A percentile compares a stretch with the other conserved stretches of the same genome.
phyloP scores from a whole-genome alignment of 2,888 invertebrate genomes.

The Cryptus armator region DNA sequence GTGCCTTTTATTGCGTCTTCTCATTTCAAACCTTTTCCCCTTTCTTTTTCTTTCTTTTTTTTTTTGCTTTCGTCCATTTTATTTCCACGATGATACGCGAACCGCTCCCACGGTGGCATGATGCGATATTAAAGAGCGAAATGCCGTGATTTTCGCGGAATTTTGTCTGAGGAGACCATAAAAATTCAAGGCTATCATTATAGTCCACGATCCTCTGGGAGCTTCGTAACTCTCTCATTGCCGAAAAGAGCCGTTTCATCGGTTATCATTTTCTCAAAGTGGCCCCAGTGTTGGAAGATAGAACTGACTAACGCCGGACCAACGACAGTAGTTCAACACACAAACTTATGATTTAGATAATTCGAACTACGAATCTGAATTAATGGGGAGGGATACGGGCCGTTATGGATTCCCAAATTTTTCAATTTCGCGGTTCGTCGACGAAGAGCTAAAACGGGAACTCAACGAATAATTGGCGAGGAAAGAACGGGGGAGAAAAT shows the following conservation, averaged over 20 bases:
- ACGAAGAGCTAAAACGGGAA: background rate
- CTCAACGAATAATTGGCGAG: slow-evolving; percentile 1
- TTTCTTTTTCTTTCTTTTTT: background rate
- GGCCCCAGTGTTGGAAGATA: slow-evolving; percentile 1
- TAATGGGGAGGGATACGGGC: background rate
- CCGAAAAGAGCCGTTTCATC: slow-evolving; percentile 31
- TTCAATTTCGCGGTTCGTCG: slow-evolving; percentile 18
- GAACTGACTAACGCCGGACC: background rate
- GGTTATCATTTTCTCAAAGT: slow-evolving; percentile 28
- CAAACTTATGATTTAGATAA: slow-evolving; percentile 1
- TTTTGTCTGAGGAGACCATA: slow-evolving; percentile 74
- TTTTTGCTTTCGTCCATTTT: background rate
- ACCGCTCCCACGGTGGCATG: slow-evolving; percentile 33
- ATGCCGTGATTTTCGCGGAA: slow-evolving; percentile 73
- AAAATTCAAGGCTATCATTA: slow-evolving; percentile 77
- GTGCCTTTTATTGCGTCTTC: slow-evolving; percentile 1
- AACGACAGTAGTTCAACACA: slow-evolving; percentile 3
- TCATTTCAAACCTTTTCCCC: slow-evolving; percentile 15
- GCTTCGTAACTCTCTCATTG: slow-evolving; percentile 37
- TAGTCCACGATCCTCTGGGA: slow-evolving; percentile 38
- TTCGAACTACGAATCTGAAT: background rate
- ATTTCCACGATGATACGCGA: slow-evolving; percentile 22
- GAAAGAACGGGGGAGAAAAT: slow-evolving; percentile 2
- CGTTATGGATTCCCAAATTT: slow-evolving; percentile 3
- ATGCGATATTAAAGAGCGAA: slow-evolving; percentile 48